Conservation (phyloP, 2,797 vertebrate species). For the Chaenodraco wilsoni region DNA sequence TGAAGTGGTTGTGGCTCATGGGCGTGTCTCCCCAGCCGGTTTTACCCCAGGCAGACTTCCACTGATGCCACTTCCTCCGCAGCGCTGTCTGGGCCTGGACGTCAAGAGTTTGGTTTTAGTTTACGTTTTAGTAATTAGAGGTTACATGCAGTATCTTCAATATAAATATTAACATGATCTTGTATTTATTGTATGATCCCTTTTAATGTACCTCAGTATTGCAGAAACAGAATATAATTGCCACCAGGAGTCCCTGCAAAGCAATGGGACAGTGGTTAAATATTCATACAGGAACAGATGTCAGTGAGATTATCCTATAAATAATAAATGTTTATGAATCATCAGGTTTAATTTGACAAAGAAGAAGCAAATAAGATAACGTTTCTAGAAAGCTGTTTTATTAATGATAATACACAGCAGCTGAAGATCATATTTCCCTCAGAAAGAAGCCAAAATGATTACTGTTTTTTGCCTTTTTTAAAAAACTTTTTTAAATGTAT, state of each 20-base stretch:
- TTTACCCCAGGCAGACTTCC: constrained; percentile 71
- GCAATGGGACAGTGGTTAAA: constrained; percentile 23
- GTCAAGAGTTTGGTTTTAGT: not conserved
- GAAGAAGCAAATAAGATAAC: not conserved
- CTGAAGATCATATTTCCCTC: too few relatives aligned
- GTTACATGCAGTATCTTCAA: not conserved
- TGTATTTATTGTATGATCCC: not conserved
- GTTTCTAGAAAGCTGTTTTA: too few relatives aligned
- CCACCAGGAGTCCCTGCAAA: constrained; percentile 85
- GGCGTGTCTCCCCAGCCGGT: constrained; percentile 64
- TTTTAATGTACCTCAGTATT: constrained; percentile 82
- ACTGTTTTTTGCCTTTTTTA: too few relatives aligned
- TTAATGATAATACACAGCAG: too few relatives aligned
- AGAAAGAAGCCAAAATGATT: too few relatives aligned
- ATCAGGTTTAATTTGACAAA: not conserved
- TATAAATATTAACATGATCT: not conserved
- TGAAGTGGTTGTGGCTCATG: constrained; percentile 71
- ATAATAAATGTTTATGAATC: constrained; percentile 8
- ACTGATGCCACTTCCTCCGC: constrained; percentile 78
- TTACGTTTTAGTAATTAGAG: not conserved
- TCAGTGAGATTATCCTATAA: constrained; percentile 5
- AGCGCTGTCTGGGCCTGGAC: constrained; percentile 81
- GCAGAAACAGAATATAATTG: constrained; percentile 87
- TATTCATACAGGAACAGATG: constrained; percentile 25
- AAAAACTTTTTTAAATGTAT: too few relatives aligned